phyloP scores from a whole-genome alignment of 2,888 invertebrate genomes.

The Volucella inflata region DNA sequence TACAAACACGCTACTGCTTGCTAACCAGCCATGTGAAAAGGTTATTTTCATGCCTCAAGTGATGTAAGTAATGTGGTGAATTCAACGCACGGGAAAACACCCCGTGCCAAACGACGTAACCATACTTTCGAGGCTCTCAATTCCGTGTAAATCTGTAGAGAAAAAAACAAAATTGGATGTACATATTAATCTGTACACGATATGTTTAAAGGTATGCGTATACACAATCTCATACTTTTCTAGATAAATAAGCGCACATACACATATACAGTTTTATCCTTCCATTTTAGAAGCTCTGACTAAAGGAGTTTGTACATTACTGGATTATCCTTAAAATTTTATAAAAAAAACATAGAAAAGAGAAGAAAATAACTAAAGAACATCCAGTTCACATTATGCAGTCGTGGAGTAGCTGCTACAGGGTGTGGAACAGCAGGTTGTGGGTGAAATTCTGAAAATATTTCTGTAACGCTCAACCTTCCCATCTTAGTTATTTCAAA shows the following conservation, averaged over 20 bases:
- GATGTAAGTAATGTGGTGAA: constrained; percentile 52
- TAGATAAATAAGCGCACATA: neutral
- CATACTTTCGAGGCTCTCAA: constrained; percentile 30
- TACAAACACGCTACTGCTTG: constrained; percentile 21
- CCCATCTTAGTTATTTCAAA: constrained; percentile 54
- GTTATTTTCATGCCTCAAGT: constrained; percentile 65
- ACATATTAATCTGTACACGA: neutral
- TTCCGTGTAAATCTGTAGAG: neutral
- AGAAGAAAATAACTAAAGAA: constrained; percentile 19
- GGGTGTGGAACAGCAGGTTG: constrained; percentile 8
- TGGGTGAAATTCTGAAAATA: constrained; percentile 33
- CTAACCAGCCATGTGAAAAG: constrained; percentile 57
- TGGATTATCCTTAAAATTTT: constrained; percentile 75
- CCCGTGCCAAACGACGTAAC: constrained; percentile 31
- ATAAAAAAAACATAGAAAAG: constrained; percentile 18
- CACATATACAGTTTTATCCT: constrained; percentile 9
- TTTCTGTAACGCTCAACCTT: constrained; percentile 40
- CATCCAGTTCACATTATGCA: constrained; percentile 22
- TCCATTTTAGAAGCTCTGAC: constrained; percentile 32
- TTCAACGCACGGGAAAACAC: constrained; percentile 31
- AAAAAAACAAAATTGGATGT: constrained; percentile 5
- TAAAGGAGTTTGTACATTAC: constrained; percentile 65
- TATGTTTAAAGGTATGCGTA: too few relatives aligned
- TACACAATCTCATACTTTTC: too few relatives aligned
- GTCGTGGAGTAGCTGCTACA: neutral